phyloP scores from a whole-genome alignment of 1,140 invertebrate species.

The Drosophila watanabei region DNA sequence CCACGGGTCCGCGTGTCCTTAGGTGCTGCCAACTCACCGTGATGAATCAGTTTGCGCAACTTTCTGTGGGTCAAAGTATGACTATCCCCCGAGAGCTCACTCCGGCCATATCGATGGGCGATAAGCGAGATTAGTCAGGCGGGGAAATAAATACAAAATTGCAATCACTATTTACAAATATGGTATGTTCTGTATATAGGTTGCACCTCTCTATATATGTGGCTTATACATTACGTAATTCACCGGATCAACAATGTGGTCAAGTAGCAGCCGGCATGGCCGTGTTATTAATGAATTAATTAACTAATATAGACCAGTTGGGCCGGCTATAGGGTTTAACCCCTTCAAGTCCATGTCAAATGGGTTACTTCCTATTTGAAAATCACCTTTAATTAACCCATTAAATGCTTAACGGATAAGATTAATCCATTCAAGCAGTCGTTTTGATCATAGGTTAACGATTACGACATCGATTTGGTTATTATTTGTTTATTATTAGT shows the following conservation, averaged over 20 bases:
- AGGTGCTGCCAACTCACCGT: slow-evolving; percentile 13
- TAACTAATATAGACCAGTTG: background rate
- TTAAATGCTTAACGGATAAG: background rate
- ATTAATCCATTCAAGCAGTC: background rate
- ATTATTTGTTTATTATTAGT: background rate
- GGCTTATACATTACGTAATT: background rate
- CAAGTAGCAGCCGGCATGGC: background rate
- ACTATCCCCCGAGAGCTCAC: background rate
- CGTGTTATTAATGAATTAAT: slow-evolving; percentile 8
- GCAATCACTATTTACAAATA: background rate
- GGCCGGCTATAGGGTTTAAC: background rate
- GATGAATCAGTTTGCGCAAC: slow-evolving; percentile 9
- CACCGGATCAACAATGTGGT: background rate
- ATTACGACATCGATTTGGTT: background rate
- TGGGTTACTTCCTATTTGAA: background rate
- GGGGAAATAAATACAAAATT: background rate
- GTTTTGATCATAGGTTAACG: background rate
- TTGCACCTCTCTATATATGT: background rate
- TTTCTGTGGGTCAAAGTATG: slow-evolving; percentile 7
- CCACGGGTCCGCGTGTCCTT: background rate
- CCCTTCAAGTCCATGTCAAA: background rate
- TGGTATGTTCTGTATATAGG: background rate
- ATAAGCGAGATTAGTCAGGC: slow-evolving; percentile 4
- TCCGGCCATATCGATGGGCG: background rate
- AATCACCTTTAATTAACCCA: background rate